Conservation (phyloP, 2,797 vertebrate species). For the Pangasius mekongensis region DNA sequence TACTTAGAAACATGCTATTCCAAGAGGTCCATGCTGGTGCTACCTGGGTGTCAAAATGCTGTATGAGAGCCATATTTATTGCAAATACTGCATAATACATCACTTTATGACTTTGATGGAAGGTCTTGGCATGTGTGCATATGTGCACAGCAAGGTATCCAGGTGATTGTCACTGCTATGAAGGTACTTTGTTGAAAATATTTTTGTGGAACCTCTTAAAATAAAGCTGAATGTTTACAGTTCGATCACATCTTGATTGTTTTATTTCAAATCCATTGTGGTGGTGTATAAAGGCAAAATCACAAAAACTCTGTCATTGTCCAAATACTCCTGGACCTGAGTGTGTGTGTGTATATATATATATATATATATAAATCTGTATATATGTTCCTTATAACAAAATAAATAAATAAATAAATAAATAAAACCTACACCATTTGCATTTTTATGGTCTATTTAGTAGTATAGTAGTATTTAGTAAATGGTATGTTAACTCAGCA, state of each 20-base stretch:
- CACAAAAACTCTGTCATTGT: no score
- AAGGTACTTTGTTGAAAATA: no score
- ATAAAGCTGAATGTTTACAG: no score
- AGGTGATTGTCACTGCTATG: background rate
- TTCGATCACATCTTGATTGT: no score
- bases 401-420: background rate
- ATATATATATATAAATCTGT: no score
- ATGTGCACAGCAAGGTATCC: background rate
- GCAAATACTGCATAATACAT: background rate
- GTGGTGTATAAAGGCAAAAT: no score
- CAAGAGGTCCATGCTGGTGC: background rate
- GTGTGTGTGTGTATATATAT: no score
- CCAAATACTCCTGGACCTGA: no score
- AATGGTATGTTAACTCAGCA: background rate
- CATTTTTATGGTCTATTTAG: no score
- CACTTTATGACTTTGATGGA: background rate
- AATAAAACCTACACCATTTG: background rate
- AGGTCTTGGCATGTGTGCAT: conserved; percentile 7
- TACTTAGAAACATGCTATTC: background rate
- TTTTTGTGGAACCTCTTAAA: no score
- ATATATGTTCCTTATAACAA: background rate
- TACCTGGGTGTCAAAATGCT: background rate
- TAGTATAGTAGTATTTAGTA: background rate
- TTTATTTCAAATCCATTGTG: no score
- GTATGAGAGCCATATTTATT: background rate